Conservation (phyloP, 2,797 vertebrate species). For the Falco peregrinus region DNA sequence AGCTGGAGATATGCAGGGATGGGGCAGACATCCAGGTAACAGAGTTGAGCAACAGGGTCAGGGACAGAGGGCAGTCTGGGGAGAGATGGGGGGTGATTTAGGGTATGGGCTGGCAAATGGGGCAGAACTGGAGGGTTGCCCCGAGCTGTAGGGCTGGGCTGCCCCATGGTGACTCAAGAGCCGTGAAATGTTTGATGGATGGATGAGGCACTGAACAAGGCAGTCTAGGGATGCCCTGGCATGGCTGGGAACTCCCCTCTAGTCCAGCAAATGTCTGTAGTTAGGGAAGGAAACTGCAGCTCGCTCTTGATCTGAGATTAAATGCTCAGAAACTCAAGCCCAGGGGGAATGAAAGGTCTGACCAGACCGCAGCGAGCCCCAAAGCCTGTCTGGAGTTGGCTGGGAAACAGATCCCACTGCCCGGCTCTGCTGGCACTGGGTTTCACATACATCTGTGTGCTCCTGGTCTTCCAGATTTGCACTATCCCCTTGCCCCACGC, state of each 20-base stretch:
- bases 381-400: neutral
- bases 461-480: neutral
- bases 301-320: neutral
- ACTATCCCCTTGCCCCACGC: too few relatives aligned
- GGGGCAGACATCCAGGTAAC: neutral
- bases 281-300: neutral
- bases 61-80: neutral
- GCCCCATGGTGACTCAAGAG: neutral
- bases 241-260: neutral
- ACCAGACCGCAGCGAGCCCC: neutral
- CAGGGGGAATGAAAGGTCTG: neutral
- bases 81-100: neutral
- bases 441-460: neutral
- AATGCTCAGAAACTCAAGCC: neutral
- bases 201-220: neutral
- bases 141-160: neutral
- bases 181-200: neutral
- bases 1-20: neutral
- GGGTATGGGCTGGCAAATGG: neutral
- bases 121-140: neutral
- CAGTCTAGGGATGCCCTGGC: neutral
- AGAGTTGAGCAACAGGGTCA: neutral
- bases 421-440: neutral
- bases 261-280: neutral
- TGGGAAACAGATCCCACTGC: neutral